These are phyloP conservation scores for Numenius arquata DNA, from an alignment of 2,113 vertebrate species.

Conservation along the genomic window DNA sequence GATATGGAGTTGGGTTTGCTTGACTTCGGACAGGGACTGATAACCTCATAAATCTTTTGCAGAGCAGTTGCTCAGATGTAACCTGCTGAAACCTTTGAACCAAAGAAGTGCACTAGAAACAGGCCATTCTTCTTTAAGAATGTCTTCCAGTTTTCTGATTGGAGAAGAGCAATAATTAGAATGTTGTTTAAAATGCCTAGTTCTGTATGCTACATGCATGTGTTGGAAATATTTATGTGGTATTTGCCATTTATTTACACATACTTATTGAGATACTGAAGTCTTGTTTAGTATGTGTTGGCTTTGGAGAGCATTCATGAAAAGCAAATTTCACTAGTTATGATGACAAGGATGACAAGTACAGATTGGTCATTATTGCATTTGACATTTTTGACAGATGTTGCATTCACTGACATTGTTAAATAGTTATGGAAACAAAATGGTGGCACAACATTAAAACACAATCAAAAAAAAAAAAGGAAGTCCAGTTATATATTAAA, in stretches of 20 bases:
- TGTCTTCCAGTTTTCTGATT: not conserved
- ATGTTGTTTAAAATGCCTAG: not conserved
- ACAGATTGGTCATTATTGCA: not conserved
- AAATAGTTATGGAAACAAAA: not conserved
- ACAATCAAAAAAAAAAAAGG: not conserved
- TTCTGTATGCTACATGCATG: not conserved
- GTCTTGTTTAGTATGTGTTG: not conserved
- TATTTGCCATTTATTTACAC: not conserved
- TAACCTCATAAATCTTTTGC: not conserved
- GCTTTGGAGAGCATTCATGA: not conserved
- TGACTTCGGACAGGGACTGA: not conserved
- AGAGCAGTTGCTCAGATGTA: not conserved
- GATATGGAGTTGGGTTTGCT: not conserved
- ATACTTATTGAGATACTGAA: not conserved
- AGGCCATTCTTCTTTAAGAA: not conserved
- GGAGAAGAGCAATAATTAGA: not conserved
- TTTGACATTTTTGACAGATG: not conserved
- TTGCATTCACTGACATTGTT: not conserved
- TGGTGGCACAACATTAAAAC: not conserved
- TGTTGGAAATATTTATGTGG: not conserved
- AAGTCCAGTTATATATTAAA: not conserved
- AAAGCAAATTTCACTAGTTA: not conserved
- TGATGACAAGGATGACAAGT: not conserved
- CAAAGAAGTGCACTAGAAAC: not conserved
- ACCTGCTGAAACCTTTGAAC: not conserved